phyloP scores from a whole-genome alignment of 2,888 invertebrate species.

The Rhyacophila evoluta region DNA sequence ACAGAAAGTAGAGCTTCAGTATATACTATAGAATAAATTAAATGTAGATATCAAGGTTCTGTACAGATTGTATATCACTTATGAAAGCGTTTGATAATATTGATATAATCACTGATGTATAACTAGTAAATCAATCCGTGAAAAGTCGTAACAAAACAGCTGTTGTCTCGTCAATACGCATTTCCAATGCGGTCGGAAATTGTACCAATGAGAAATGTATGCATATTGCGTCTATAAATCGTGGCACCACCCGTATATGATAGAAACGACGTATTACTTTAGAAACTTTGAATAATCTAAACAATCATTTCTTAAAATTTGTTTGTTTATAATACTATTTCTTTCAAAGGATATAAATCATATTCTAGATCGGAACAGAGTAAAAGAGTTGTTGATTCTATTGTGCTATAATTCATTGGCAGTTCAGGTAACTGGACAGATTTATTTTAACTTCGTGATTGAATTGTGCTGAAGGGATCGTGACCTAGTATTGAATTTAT shows the following conservation, averaged over 20 bases:
- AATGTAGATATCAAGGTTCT: no score
- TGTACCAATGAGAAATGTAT: not conserved
- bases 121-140: not conserved
- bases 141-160: conserved; percentile 6
- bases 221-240: not conserved
- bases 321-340: no score
- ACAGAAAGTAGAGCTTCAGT: no score
- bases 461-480: not conserved
- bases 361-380: not conserved
- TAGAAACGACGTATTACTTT: no score
- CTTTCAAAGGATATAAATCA: no score
- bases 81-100: no score
- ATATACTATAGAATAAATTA: no score
- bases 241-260: not conserved
- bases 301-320: no score
- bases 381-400: not conserved
- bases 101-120: no score
- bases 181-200: not conserved
- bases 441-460: conserved; percentile 2
- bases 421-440: not conserved
- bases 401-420: not conserved
- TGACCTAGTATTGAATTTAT: not conserved
- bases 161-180: not conserved
- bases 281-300: no score
- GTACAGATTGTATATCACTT: no score